Base-by-base conservation (phyloP, 2,888 invertebrate species). In the Ophioninae sp. region DNA sequence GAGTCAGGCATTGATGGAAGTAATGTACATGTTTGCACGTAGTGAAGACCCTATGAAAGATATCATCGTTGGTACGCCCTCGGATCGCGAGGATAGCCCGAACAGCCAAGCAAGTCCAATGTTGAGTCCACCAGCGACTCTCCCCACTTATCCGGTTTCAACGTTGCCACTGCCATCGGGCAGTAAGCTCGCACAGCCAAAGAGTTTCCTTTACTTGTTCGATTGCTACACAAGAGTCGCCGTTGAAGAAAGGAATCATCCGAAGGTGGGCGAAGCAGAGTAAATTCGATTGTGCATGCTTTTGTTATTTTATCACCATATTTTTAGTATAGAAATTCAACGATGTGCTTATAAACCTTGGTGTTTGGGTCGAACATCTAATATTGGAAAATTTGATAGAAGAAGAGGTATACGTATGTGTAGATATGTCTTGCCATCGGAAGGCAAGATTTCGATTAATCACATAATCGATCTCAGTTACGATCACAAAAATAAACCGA, bases 211-310 rank as follows among this genome's bases (percentile, higher is more conserved):
- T 69, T 95, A 95, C 89, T 91, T 96, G 78, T 93, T 95, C 88
- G 95, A 95, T 85, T 95, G 94, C 90, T 97, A 97, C 91, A 95
- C 95, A 59, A 94, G 96, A 87, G 95, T 96, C 20, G 95, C 95
- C 58, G 91, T 95, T 0, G 97, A 97, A 91, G 97, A 97, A 91
- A 93, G 96, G 87, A 96, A 95, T 90, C 95, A 96, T 90, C 95
- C 97, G 23, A 97, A 96, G 94, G 94, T 94, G 81, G 61, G 30
- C 7, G 58, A 58, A 64, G 77, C 56, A n/a, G 13, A 0, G 7
- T 13, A 30, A n/a, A 3, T 37, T 30, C 7, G 13, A 51, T 51
- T 51, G 17, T 51, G 17, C 51, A 51, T 51, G 51, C 17, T 51
- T 13, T 10, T 51, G 51, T 10, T 10, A 13, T 51, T 51, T 51